phyloP scores from a whole-genome alignment of 2,113 vertebrate species.

The Struthidea cinerea region DNA sequence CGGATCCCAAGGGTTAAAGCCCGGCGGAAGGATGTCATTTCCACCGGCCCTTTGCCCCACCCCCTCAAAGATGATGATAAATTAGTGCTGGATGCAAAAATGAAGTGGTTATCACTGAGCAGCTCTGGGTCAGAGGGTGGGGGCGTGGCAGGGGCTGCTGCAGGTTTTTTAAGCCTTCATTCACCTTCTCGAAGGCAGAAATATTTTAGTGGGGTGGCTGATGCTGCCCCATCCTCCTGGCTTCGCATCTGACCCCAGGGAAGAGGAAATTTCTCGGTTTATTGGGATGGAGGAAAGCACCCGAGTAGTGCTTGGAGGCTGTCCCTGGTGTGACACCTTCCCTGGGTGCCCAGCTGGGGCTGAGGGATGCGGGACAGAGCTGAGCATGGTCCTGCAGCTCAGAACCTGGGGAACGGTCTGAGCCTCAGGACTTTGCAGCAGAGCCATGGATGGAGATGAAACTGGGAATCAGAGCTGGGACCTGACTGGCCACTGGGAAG shows the following conservation, averaged over 20 bases:
- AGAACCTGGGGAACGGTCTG: neutral
- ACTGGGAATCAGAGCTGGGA: neutral
- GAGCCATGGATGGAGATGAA: neutral
- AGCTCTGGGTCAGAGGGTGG: neutral
- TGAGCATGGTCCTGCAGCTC: neutral
- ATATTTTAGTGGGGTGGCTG: neutral
- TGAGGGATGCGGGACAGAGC: neutral
- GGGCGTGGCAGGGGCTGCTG: neutral
- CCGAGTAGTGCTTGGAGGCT: fast-evolving
- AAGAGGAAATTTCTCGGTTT: neutral
- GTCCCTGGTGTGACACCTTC: neutral
- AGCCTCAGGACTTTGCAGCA: neutral
- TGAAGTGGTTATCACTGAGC: neutral
- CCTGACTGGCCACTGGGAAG: neutral
- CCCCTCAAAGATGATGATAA: conserved; percentile 25
- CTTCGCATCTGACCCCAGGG: fast-evolving
- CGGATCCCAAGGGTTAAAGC: conserved; percentile 30
- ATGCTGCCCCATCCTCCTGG: neutral
- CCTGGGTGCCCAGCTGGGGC: neutral
- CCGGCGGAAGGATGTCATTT: conserved; percentile 44
- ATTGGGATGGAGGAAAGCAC: neutral
- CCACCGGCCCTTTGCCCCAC: neutral
- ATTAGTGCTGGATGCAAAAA: conserved; percentile 3
- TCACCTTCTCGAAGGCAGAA: neutral
- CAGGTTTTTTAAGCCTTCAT: neutral